Conservation (phyloP, 2,113 vertebrate species). For the Campylomormyrus numenius region DNA sequence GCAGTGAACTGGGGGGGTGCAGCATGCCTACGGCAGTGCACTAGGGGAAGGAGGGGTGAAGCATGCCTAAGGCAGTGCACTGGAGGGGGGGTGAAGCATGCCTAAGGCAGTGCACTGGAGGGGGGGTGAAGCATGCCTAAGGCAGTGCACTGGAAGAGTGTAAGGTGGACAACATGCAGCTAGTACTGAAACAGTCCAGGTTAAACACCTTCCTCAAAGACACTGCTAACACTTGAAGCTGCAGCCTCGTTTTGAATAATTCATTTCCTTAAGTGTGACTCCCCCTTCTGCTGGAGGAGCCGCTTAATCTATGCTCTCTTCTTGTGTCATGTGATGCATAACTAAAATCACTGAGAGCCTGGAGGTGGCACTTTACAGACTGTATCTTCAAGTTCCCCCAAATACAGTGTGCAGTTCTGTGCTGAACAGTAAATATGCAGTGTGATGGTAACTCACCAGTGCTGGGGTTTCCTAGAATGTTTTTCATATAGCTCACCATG, state of each 20-base stretch:
- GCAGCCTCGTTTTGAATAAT: background rate
- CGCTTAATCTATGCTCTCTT: background rate
- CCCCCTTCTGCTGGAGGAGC: background rate
- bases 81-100: background rate
- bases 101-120: too few relatives aligned
- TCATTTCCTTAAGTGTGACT: background rate
- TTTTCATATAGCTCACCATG: conserved; percentile 69
- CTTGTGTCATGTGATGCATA: background rate
- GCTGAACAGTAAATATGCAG: background rate
- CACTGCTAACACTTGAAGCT: background rate
- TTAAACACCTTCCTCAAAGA: background rate
- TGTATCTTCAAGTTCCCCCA: background rate
- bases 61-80: background rate
- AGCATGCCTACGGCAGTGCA: background rate
- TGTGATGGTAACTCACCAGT: conserved; percentile 46
- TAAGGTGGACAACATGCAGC: background rate
- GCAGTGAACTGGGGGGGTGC: background rate
- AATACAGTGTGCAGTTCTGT: background rate
- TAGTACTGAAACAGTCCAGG: background rate
- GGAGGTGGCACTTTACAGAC: background rate
- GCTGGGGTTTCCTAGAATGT: conserved; percentile 52
- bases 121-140: background rate
- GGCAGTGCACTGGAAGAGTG: background rate
- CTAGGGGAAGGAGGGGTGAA: background rate
- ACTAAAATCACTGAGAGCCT: background rate